Evolutionary conservation across 2,888 invertebrate species (phyloP), one percentile per base, ranked within the genome.

Genomic region (Meliscaeva auricollis): DNA sequence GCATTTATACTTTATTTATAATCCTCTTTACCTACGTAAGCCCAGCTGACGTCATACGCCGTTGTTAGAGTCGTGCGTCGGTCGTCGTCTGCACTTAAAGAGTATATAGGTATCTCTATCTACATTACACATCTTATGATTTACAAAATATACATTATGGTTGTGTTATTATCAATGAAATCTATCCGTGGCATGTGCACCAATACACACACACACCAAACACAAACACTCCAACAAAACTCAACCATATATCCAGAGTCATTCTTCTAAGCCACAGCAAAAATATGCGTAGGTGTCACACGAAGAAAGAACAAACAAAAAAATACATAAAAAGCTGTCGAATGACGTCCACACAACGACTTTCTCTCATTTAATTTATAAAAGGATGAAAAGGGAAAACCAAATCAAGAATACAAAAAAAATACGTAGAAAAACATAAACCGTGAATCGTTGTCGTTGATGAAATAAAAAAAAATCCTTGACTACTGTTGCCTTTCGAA

Each of bases 101-200:
- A 50, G 54, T 54, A 48, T 1, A 7, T 20, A 54, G 35, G 13
- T 58, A 35, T 17, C 56, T 56, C 26, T 58, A 32, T 17, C 35
- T 35, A 32, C 56, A 56, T 56, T 30, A 73, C 58, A 78, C 69
- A 69, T 68, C 41, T 22, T 35, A 48, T 50, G 73, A 78, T 83
- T 69, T 74, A 60, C 68, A 66, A 74, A 62, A 70, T 64, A 79
- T 50, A 38, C 41, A 69, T 74, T 52, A 20, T 76, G 35, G 58
- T 56, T 76, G 70, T 76, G 46, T 80, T 84, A 60, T 80, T 79
- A 79, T 84, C 79, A 84, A 79, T 84, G 79, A 84, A 84, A 75
- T 68, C 50, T 64, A 68, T 69, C 20, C 35, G 22, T 68, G 70
- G 75, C 75, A 75, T 84, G 80, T 80, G 69, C 66, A 70, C 84